Evolutionary conservation across 2,797 vertebrate genomes (phyloP).

Genomic region (Rachycentron canadum): DNA sequence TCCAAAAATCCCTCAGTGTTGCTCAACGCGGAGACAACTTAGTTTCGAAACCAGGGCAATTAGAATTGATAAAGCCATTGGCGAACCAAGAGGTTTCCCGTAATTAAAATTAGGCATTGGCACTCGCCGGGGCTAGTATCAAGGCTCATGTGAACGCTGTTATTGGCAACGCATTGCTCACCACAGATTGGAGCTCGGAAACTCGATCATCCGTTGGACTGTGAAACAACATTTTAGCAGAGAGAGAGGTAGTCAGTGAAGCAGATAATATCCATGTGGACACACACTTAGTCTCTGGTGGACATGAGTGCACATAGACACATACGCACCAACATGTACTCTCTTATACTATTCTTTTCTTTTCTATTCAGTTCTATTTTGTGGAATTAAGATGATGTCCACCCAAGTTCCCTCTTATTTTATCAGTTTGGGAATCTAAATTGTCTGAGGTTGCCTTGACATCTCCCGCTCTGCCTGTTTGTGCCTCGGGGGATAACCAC

Average conservation of each 20-base stretch:
- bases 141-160: slow-evolving; percentile 71
- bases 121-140: slow-evolving; percentile 56
- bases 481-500: slow-evolving; percentile 21
- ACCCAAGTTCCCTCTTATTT: slow-evolving; percentile 13
- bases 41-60: slow-evolving; percentile 76
- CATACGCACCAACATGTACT: slow-evolving; percentile 9
- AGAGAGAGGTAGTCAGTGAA: slow-evolving; percentile 60
- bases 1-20: slow-evolving; percentile 53
- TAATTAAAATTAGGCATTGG: slow-evolving; percentile 77
- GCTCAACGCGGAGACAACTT: slow-evolving; percentile 59
- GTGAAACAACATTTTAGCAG: slow-evolving; percentile 71
- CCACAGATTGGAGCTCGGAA: slow-evolving; percentile 78
- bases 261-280: slow-evolving; percentile 71
- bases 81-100: slow-evolving; percentile 74
- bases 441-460: slow-evolving; percentile 34
- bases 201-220: slow-evolving; percentile 73
- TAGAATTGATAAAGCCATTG: slow-evolving; percentile 78
- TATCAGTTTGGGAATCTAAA: slow-evolving; percentile 37
- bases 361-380: slow-evolving; percentile 2
- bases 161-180: slow-evolving; percentile 75
- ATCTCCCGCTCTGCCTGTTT: slow-evolving; percentile 17
- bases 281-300: slow-evolving; percentile 44
- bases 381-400: slow-evolving; percentile 17
- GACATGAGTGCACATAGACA: slow-evolving; percentile 24
- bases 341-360: not conserved